Evolutionary conservation across 2,797 vertebrate species (phyloP), one percentile per base, ranked within the genome.

Genomic region (Enteromius thamalakanensis): DNA sequence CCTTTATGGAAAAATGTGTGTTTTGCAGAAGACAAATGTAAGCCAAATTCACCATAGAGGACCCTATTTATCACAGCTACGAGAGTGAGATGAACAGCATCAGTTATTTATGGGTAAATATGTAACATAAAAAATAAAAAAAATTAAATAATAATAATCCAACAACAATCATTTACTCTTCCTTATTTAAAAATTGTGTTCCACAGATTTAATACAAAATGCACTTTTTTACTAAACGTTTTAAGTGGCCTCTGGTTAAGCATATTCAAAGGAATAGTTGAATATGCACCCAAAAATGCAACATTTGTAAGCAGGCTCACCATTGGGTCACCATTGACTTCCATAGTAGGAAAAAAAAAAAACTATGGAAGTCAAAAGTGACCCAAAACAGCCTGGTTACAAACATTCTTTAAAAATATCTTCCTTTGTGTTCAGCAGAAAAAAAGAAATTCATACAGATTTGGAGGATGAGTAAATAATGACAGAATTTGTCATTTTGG

Each of bases 11-110:
- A 83, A 84, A 79, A 87, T 32, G 69, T 60, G 51, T 60, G 47
- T 42, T 80, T 84, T 86, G 77, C 71, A 12, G 32, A 78, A 82
- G 81, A 58, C 65, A 83, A 85, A 83, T 71, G 53, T 68, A 29
- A 47, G 76, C 4, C 51, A 68, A 47, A 81, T 60, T 81, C 62
- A 42, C 40, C 55, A 83, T 51, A 71, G 87, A 87, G 86, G 60
- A 34, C 11, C 9, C 21, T 15, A 51, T 79, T n/a, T 42, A 68
- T 79, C 45, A 32, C 19, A 29, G 2, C 45, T 15, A n/a, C 37
- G 76, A 51, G 76, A 23, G 42, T 34, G 19, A 67, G 62, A 79
- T 34, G 62, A 60, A 6, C 40, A 23, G 60, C 29, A 51, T 51
- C 67, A 51, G 10, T 79, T 49, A 21, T 29, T 40, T 6, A 26